A percentile compares a stretch with the other conserved stretches of the same genome.
Conservation (phyloP, 1,140 invertebrate species). For the Periplaneta americana region DNA sequence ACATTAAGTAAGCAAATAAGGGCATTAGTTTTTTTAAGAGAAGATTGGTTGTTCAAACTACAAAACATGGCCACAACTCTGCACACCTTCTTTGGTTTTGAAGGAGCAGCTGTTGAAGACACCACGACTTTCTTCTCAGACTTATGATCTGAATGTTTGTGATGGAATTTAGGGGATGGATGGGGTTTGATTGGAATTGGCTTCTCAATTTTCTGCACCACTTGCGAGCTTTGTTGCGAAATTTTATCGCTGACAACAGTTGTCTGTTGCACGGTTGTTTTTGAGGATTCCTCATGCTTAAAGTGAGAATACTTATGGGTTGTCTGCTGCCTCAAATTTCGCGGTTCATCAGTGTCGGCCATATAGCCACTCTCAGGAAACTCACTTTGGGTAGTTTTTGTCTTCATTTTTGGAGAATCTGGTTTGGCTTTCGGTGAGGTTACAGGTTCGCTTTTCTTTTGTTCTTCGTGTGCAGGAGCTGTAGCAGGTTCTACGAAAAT, state of each 20-base stretch:
- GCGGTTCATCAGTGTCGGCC: slow-evolving; percentile 63
- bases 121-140: slow-evolving; percentile 28
- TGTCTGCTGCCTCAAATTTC: background rate
- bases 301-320: slow-evolving; percentile 4
- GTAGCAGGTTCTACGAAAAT: slow-evolving; percentile 40
- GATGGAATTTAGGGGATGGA: slow-evolving; percentile 1
- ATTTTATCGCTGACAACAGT: background rate
- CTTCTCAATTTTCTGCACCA: background rate
- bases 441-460: background rate
- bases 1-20: background rate
- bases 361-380: slow-evolving; percentile 58
- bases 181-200: background rate
- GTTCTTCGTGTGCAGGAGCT: background rate
- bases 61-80: background rate
- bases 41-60: background rate
- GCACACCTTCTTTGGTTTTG: slow-evolving; percentile 22
- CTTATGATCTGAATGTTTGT: slow-evolving; percentile 9
- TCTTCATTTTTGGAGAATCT: slow-evolving; percentile 50
- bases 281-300: slow-evolving; percentile 9
- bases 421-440: slow-evolving; percentile 35
- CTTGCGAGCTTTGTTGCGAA: background rate
- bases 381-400: slow-evolving; percentile 36
- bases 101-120: slow-evolving; percentile 23
- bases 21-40: background rate
- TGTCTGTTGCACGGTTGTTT: background rate